Conservation (phyloP, 2,797 vertebrate genomes). For the Falco peregrinus region DNA sequence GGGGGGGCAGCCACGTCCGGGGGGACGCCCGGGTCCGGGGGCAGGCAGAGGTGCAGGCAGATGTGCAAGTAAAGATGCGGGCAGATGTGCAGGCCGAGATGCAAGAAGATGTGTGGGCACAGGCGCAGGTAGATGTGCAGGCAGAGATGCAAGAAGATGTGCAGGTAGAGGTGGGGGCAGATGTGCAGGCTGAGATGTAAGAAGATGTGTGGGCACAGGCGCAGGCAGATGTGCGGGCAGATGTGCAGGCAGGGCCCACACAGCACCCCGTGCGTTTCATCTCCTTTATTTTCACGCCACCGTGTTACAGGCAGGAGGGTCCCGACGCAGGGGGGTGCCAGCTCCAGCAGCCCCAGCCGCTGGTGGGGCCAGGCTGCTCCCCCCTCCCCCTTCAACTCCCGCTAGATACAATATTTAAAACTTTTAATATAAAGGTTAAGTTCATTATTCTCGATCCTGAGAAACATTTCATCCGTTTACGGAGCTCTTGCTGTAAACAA, state of each 20-base stretch:
- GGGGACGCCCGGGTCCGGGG: too few species aligned
- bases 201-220: background rate
- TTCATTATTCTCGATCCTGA: conserved; percentile 71
- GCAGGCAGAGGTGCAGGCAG: background rate
- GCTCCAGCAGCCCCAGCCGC: background rate
- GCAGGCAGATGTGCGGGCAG: background rate
- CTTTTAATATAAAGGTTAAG: conserved; percentile 70
- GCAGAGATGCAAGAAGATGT: background rate
- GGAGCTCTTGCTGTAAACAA: conserved; percentile 71
- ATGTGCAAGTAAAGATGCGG: background rate
- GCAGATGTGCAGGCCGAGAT: background rate
- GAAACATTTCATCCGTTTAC: conserved; percentile 67
- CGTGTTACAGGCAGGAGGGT: background rate
- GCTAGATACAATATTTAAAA: conserved; percentile 4
- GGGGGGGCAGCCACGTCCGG: too few species aligned
- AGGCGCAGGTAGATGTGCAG: too few species aligned
- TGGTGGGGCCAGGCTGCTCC: background rate
- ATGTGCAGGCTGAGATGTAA: background rate
- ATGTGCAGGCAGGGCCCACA: background rate
- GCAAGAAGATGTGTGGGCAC: too few species aligned
- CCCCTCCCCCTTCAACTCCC: fast-evolving
- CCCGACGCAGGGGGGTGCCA: background rate
- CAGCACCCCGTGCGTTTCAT: background rate
- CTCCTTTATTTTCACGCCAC: background rate
- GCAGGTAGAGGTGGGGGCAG: background rate